These are phyloP conservation scores for Amia ocellicauda DNA, from an alignment of 2,113 vertebrate species.

Conservation along the genomic window DNA sequence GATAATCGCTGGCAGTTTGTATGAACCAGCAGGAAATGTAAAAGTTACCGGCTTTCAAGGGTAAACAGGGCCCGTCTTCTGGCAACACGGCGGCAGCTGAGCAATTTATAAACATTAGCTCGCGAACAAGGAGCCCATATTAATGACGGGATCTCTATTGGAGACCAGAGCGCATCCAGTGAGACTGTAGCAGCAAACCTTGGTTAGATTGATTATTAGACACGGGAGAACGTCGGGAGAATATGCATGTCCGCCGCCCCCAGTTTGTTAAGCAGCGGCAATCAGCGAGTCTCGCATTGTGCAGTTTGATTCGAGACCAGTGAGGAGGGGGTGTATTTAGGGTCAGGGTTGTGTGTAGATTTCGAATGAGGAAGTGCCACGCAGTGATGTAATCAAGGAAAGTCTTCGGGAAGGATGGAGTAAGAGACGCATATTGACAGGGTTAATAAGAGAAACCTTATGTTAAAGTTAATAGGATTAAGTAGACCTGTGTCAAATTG, in stretches of 20 bases:
- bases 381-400: background rate
- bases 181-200: constrained; percentile 1
- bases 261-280: background rate
- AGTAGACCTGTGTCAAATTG: background rate
- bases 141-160: constrained; percentile 31
- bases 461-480: constrained; percentile 1
- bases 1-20: constrained; percentile 59
- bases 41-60: constrained; percentile 65
- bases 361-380: background rate
- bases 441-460: constrained; percentile 23
- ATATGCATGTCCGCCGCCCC: background rate
- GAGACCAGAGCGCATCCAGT: background rate
- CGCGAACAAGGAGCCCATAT: constrained; percentile 31
- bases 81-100: constrained; percentile 39
- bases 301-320: background rate
- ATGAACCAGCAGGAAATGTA: constrained; percentile 51
- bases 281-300: background rate
- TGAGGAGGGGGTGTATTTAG: background rate
- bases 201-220: constrained; percentile 1
- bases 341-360: background rate
- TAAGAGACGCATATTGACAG: background rate
- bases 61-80: constrained; percentile 58
- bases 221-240: background rate
- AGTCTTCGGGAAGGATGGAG: background rate
- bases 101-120: constrained; percentile 44